These are phyloP conservation scores for Carterocephalus palaemon DNA, from an alignment of 2,888 invertebrate species.

Conservation along the genomic window DNA sequence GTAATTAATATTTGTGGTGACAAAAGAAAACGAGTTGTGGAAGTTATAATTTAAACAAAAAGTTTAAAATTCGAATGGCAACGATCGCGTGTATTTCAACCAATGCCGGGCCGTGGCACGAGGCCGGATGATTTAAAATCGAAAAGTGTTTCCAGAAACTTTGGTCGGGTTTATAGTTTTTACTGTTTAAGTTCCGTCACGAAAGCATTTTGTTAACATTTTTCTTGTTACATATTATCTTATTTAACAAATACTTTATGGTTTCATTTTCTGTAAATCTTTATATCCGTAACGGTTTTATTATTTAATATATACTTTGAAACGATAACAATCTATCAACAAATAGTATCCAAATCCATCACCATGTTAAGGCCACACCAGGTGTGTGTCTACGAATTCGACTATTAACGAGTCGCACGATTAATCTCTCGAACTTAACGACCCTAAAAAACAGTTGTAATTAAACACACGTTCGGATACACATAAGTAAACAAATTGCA, in stretches of 20 bases:
- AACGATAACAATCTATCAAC: not conserved
- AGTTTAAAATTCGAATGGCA: conserved; percentile 32
- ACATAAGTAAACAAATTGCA: conserved; percentile 29
- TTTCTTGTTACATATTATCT: too few relatives aligned
- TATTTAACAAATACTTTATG: too few relatives aligned
- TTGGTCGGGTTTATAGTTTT: conserved; percentile 26
- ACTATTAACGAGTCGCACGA: conserved; percentile 8
- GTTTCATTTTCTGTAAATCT: too few relatives aligned
- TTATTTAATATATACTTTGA: too few relatives aligned
- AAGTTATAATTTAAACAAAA: too few relatives aligned
- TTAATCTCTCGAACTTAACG: conserved; percentile 12
- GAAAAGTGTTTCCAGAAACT: conserved; percentile 27
- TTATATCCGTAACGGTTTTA: too few relatives aligned
- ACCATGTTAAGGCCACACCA: not conserved
- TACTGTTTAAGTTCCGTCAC: conserved; percentile 49
- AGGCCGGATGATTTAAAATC: conserved; percentile 29
- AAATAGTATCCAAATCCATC: not conserved
- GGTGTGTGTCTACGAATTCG: conserved; percentile 6
- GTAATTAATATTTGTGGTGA: too few relatives aligned
- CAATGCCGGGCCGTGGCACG: conserved; percentile 30
- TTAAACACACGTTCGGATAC: conserved; percentile 8
- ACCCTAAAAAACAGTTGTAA: conserved; percentile 15
- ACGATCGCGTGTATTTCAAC: conserved; percentile 38
- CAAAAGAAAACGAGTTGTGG: too few relatives aligned
- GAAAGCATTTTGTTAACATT: conserved; percentile 36